Evolutionary conservation across 2,797 vertebrate genomes (phyloP), one percentile per base, ranked within the genome.

Genomic region (Moxostoma hubbsi): DNA sequence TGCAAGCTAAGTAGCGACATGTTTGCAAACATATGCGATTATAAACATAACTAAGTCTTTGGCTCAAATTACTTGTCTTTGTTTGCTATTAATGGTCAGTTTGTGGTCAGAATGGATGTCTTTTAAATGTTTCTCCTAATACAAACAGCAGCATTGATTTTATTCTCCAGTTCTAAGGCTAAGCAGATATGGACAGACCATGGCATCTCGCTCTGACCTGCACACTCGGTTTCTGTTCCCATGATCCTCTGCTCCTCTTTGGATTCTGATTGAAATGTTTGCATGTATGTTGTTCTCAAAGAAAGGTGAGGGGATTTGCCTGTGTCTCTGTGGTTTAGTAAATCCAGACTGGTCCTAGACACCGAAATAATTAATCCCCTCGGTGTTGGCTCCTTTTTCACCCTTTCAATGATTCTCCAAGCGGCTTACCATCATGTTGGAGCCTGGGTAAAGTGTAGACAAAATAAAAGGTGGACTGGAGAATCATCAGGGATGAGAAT

Each of bases 351-450:
- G 70, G 81, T 83, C 82, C 80, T 83, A 84, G 81, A 85, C 73
- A 84, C 72, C 7, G 59, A 79, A 85, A 84, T 83, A 85, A 85
- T 84, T 71, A 85, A 84, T 88, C 80, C 81, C 77, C 75, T 75
- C 77, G 71, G 82, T 82, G 73, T 83, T 88, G 78, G 68, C 84
- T 84, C 53, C 69, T 81, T 64, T 67, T 80, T 84, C 79, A 82
- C 76, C 76, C 79, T 78, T 85, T 85, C 77, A 79, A 49, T 75
- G 74, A 57, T 82, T 82, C 63, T 84, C 55, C 54, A 69, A 81
- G 65, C 62, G 55, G 77, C 81, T 84, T 81, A 81, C 68, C 73
- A 65, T 13, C 36, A 58, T 63, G 57, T 69, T 45, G 16, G 70
- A 83, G 67, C 49, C 77, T 55, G 73, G 80, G 75, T 76, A 68